Evolutionary conservation across 2,888 invertebrate species (phyloP), one percentile per base, ranked within the genome.

Genomic region (Philaethria dido): DNA sequence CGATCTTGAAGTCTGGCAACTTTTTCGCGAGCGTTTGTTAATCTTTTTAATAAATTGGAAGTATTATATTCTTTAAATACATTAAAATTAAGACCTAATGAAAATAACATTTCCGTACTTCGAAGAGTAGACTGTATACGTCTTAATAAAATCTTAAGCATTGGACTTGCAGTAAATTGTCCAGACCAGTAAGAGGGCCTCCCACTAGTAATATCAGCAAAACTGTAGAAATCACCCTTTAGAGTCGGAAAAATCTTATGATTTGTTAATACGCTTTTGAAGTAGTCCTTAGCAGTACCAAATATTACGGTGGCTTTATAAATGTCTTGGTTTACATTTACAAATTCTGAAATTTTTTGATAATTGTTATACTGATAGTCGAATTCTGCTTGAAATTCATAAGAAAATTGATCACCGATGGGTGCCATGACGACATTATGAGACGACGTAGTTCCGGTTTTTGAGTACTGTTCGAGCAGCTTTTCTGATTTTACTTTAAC

Each of bases 111-210:
- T 84, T 98, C 98, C 0, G 97, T 95, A 6, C 95, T 94, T 39
- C 98, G 93, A 25, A 98, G 88, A 76, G 95, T 96, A 60, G 95
- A 94, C 80, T 98, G 97, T 47, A 98, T 90, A 74, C 98, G 96
- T 4, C 96, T 92, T 83, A 98, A 94, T 74, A 98, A 87, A 54
- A 97, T 94, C 88, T 97, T 98, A 88, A 96, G 95, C 76, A 95
- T 95, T 0, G 97, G 97, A 44, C 97, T 93, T 0, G 99, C 98
- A 0, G 98, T 97, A 84, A 95, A 99, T 85, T 97, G 99, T 0
- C 99, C 99, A 3, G 97, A 97, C 99, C 99, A 99, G 85, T 99
- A 99, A 0, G 98, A 98, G 0, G 98, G 97, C 22, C 95, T 92
- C 0, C 97, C 97, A 8, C 96, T 95, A 78, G 94, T 95, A 68